Evolutionary conservation across 2,888 invertebrate genomes (phyloP), one percentile per base, ranked within the genome.

Genomic region (Drosophila affinis): DNA sequence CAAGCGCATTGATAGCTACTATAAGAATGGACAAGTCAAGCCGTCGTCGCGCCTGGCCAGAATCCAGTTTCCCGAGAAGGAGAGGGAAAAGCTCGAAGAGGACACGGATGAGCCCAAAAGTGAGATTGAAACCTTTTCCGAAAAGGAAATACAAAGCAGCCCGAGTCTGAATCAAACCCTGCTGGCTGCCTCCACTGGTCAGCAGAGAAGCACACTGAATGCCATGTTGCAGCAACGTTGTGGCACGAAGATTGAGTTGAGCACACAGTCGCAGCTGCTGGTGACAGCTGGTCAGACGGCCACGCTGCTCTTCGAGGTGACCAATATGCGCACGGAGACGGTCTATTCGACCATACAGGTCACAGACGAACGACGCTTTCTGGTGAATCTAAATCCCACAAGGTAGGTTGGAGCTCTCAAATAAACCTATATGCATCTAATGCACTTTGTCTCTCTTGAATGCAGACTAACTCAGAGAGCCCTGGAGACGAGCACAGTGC

Each of bases 271-370:
- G 0, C 92, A 93, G 82, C 75, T 94, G 3, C 81, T 93, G 9
- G 85, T 92, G 3, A 88, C 90, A 4, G 91, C 93, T 0, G 92
- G 92, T 0, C 87, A 87, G 77, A 68, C 89, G 59, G 83, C 89
- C 0, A 87, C 90, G 48, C 85, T 96, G n/a, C 93, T 94, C 70
- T 96, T 95, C 83, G 95, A 96, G 91, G 94, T 96, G 0, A 95
- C 95, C 0, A 96, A 96, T 91, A 94, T 94, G 90, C 93, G 94
- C n/a, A 93, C 93, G 10, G 93, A 92, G 72, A 89, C 93, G 0
- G 93, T 93, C 21, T 92, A 92, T 69, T 95, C 94, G 79, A 91
- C 91, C 61, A 96, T 95, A 86, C 93, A 93, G 34, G 95, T 95
- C 0, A 93, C 93, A 10, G 94, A 95, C 59, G 93, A 95, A 81